These are phyloP conservation scores for Hydropsyche tenuis DNA, from an alignment of 1,140 invertebrate genomes.

Conservation along the genomic window DNA sequence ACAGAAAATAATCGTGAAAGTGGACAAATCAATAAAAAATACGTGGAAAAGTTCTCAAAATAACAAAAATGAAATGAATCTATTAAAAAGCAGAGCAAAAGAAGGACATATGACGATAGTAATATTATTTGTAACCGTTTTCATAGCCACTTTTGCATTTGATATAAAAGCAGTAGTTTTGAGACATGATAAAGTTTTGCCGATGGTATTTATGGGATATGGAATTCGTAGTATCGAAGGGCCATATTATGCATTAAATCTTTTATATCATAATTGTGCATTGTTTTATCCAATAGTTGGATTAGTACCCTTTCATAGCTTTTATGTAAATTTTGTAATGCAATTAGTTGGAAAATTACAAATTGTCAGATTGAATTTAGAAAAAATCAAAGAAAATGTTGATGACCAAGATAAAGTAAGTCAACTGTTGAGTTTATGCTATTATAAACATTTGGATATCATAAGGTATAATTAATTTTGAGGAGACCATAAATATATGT, in stretches of 20 bases:
- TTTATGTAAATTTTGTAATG: constrained; percentile 5
- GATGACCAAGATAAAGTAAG: background rate
- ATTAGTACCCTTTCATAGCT: constrained; percentile 16
- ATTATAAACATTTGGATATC: constrained; percentile 9
- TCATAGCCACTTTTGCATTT: background rate
- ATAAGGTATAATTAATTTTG: background rate
- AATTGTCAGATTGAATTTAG: background rate
- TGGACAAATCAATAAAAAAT: background rate
- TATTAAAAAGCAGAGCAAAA: background rate
- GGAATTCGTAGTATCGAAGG: background rate
- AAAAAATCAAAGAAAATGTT: background rate
- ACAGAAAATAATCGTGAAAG: background rate
- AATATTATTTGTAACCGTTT: background rate
- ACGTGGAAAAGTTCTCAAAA: background rate
- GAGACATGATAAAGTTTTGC: background rate
- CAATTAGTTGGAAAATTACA: constrained; percentile 17
- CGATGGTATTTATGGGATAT: background rate
- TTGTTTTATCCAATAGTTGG: background rate
- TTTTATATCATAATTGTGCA: constrained; percentile 2
- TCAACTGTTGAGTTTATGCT: background rate
- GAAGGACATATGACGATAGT: background rate
- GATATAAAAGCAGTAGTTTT: background rate
- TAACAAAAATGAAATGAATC: background rate
- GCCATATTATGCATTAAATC: background rate
- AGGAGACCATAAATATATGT: background rate